Evolutionary conservation across 2,113 vertebrate species (phyloP).

Genomic region (Syngnathoides biaculeatus): DNA sequence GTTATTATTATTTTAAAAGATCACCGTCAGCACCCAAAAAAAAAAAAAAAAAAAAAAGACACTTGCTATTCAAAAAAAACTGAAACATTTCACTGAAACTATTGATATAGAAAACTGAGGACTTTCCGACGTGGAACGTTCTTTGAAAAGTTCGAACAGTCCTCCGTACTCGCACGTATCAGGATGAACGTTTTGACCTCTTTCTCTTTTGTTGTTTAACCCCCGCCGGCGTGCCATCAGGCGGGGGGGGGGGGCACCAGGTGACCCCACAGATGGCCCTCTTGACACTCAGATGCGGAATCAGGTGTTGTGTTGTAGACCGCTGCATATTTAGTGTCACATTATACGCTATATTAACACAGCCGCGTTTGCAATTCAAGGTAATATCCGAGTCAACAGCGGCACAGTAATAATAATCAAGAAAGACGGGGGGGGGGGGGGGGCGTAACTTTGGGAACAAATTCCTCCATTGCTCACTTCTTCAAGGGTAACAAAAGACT

Average conservation of each 20-base stretch:
- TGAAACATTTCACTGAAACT: background rate
- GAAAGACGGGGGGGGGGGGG: background rate
- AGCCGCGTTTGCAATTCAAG: slow-evolving; percentile 68
- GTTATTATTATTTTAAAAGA: no score
- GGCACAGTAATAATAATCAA: slow-evolving; percentile 22
- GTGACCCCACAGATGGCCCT: slow-evolving; percentile 72
- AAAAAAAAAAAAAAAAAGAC: no score
- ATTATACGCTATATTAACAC: slow-evolving; percentile 76
- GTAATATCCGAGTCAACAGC: slow-evolving; percentile 71
- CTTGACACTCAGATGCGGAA: slow-evolving; percentile 74
- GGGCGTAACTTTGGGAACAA: slow-evolving; percentile 60
- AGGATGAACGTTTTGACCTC: background rate
- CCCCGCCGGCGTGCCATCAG: background rate
- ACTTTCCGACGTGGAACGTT: background rate
- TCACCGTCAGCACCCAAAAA: no score
- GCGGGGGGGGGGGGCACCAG: slow-evolving; percentile 40
- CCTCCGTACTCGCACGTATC: background rate
- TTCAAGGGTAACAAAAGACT: slow-evolving; percentile 51
- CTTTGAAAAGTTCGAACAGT: background rate
- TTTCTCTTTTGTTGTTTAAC: background rate
- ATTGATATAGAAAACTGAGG: background rate
- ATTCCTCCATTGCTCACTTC: slow-evolving; percentile 53
- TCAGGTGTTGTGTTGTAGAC: slow-evolving; percentile 69
- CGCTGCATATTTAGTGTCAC: slow-evolving; percentile 75
- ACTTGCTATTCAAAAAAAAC: no score